Evolutionary conservation across 2,797 vertebrate genomes (phyloP).

Genomic region (Zalophus californianus): DNA sequence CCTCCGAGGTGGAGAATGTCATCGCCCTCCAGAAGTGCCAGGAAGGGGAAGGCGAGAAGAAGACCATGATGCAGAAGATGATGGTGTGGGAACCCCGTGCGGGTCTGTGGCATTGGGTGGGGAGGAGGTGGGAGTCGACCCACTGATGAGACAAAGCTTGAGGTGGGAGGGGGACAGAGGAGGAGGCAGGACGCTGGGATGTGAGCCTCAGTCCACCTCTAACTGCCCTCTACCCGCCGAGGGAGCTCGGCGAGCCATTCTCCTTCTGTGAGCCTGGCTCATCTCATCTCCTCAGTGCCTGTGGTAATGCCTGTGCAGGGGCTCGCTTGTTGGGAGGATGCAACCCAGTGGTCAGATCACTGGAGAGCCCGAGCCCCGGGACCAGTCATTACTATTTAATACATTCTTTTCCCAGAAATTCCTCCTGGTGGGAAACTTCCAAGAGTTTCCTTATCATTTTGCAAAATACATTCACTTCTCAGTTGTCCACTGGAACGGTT

Average conservation of each 20-base stretch:
- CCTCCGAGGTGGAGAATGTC: neutral
- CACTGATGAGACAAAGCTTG: neutral
- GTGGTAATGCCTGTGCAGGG: neutral
- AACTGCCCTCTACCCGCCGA: neutral
- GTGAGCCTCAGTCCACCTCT: neutral
- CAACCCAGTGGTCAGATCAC: no score
- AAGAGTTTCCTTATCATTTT: neutral
- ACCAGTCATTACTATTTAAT: neutral
- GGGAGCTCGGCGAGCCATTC: neutral
- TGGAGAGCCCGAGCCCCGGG: no score
- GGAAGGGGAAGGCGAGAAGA: slow-evolving; percentile 61
- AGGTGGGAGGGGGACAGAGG: neutral
- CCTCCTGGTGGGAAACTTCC: neutral
- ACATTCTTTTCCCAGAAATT: neutral
- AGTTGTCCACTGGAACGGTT: neutral
- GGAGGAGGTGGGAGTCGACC: neutral
- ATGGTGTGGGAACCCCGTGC: slow-evolving; percentile 48
- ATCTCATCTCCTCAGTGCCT: neutral
- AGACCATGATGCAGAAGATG: slow-evolving; percentile 63
- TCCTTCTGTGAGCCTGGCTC: neutral
- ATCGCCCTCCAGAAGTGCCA: neutral
- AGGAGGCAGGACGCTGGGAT: neutral
- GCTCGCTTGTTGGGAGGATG: neutral
- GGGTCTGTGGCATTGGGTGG: neutral
- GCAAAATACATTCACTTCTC: neutral